phyloP scores from a whole-genome alignment of 1,140 invertebrate species.

The Drosophila baimaii region DNA sequence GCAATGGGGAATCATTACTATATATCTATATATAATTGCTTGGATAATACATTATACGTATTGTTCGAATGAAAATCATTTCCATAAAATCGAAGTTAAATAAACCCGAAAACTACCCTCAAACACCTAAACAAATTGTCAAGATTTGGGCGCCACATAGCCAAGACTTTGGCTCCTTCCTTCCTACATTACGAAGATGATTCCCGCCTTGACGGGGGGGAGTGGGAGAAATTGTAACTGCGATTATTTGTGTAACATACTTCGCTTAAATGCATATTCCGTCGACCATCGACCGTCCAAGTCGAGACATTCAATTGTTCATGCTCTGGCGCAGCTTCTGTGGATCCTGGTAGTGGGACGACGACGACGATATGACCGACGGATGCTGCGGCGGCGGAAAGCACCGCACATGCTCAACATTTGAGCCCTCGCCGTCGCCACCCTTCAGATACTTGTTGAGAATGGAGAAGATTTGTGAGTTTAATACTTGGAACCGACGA shows the following conservation, averaged over 20 bases:
- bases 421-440: conserved; percentile 92
- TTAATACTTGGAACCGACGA: conserved; percentile 98
- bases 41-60: conserved; percentile 68
- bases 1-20: conserved; percentile 54
- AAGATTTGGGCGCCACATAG: conserved; percentile 6
- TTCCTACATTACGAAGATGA: neutral
- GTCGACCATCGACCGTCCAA: neutral
- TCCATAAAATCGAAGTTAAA: conserved; percentile 73
- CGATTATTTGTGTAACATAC: conserved; percentile 58
- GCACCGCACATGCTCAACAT: conserved; percentile 98
- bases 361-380: conserved; percentile 84
- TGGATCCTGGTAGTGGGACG: conserved; percentile 83
- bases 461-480: conserved; percentile 99
- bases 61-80: conserved; percentile 47
- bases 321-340: conserved; percentile 83
- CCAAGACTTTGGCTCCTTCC: conserved; percentile 11
- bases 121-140: conserved; percentile 24
- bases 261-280: conserved; percentile 57
- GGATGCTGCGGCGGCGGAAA: conserved; percentile 97
- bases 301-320: conserved; percentile 72
- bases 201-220: conserved; percentile 1
- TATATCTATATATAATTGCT: conserved; percentile 67
- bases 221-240: conserved; percentile 31
- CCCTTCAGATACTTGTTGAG: conserved; percentile 97
- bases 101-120: conserved; percentile 23